A percentile compares a stretch with the other conserved stretches of the same genome.
Conservation (phyloP, 1,140 invertebrate species). For the Anoplolepis gracilipes region DNA sequence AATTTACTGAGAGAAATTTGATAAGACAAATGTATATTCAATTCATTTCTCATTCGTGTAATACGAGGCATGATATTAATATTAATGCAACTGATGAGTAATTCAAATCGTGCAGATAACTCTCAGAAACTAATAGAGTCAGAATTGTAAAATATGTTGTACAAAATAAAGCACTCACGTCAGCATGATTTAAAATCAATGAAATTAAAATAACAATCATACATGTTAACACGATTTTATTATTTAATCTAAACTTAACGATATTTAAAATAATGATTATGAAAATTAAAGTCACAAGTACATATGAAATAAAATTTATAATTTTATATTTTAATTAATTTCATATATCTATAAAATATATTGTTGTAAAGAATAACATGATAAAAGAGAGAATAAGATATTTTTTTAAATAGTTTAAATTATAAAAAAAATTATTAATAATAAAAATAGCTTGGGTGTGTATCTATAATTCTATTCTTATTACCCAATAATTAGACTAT, state of each 20-base stretch:
- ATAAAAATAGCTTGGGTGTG: background rate
- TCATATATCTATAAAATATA: background rate
- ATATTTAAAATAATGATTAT: background rate
- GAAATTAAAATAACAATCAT: constrained; percentile 12
- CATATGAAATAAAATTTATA: background rate
- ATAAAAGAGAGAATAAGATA: background rate
- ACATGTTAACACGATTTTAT: background rate
- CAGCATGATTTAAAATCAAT: background rate
- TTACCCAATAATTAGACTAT: background rate
- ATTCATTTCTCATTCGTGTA: constrained; percentile 8
- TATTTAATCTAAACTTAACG: background rate
- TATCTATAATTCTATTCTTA: background rate
- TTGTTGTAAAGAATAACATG: too few relatives aligned
- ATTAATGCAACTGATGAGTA: background rate
- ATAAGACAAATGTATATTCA: background rate
- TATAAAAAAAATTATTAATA: background rate
- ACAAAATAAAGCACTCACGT: background rate
- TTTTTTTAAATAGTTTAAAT: background rate
- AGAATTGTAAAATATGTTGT: background rate
- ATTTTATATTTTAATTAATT: background rate
- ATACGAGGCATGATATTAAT: background rate
- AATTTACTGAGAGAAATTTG: background rate
- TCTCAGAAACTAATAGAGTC: background rate
- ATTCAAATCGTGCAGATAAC: constrained; percentile 1
- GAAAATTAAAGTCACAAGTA: constrained; percentile 2